These are phyloP conservation scores for Geodia barretti DNA, from an alignment of 37 sponge, comb jelly and placozoan species.

Conservation along the genomic window DNA sequence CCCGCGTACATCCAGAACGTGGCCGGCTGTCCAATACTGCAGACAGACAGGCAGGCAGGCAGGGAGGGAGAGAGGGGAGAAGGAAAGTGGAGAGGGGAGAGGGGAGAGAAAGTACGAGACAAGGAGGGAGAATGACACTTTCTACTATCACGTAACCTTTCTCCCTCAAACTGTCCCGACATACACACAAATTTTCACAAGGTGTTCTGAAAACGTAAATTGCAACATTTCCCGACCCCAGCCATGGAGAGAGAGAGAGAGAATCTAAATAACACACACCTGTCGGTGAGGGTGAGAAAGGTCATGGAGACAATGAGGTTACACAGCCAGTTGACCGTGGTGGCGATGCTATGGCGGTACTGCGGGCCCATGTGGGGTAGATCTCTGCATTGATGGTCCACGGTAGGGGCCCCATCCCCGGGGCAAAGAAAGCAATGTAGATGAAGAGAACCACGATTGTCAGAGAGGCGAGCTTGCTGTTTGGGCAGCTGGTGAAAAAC, in stretches of 20 bases:
- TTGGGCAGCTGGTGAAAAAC: conserved; percentile 48
- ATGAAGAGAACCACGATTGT: conserved; percentile 75
- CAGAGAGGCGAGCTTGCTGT: conserved; percentile 50
- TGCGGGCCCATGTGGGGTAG: conserved; percentile 96
- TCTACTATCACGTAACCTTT: no score
- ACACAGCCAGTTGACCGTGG: conserved; percentile 83
- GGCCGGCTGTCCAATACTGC: conserved; percentile 53
- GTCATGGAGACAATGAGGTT: conserved; percentile 90
- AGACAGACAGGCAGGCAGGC: not conserved
- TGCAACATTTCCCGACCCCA: no score
- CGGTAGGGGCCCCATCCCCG: conserved; percentile 93
- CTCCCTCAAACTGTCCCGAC: no score
- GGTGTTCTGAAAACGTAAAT: no score
- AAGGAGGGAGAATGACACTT: not conserved
- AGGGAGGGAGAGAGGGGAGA: no score
- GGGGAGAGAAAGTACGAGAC: no score
- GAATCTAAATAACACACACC: not conserved
- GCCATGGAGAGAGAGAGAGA: not conserved
- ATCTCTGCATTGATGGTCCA: conserved; percentile 97
- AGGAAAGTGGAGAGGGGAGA: no score
- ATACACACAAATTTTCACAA: no score
- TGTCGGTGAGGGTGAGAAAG: conserved; percentile 70
- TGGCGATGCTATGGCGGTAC: conserved; percentile 72
- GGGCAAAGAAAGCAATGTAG: conserved; percentile 93
- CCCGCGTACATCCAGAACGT: conserved; percentile 78